phyloP scores from a whole-genome alignment of 2,113 vertebrate species.

The Azemiops feae region DNA sequence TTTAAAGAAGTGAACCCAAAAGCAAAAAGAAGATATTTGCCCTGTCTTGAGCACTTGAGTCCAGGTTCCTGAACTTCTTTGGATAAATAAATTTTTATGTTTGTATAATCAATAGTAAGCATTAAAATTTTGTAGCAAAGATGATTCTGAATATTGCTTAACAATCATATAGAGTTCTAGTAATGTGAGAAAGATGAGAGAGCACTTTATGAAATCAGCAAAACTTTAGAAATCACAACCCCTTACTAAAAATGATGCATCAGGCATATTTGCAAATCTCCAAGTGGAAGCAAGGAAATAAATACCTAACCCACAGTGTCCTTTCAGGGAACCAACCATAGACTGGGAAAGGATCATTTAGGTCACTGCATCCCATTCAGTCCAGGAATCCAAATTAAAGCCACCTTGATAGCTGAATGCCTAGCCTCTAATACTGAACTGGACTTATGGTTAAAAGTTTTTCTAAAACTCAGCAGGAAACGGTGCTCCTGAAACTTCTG shows the following conservation, averaged over 20 bases:
- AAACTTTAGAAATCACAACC: not conserved
- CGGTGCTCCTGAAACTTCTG: not conserved
- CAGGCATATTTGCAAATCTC: not conserved
- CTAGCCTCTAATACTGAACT: not conserved
- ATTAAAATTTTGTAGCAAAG: not conserved
- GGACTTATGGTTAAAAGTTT: not conserved
- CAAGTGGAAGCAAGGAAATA: not conserved
- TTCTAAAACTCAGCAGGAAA: not conserved
- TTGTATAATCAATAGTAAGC: slow-evolving; percentile 9
- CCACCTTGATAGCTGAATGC: not conserved
- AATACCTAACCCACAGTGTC: not conserved
- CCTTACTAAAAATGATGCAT: not conserved
- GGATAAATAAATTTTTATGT: not conserved
- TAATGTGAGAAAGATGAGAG: not conserved
- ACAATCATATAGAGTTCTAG: not conserved
- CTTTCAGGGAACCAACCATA: not conserved
- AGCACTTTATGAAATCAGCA: not conserved
- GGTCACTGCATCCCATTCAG: not conserved
- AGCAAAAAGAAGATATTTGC: not conserved
- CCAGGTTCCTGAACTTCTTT: slow-evolving; percentile 28
- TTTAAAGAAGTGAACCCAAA: not conserved
- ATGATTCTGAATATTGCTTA: not conserved
- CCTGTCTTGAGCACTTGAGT: not conserved
- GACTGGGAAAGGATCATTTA: not conserved
- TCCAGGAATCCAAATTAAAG: not conserved